These are phyloP conservation scores for Drosophila persimilis DNA, from an alignment of 1,140 invertebrate genomes.

Conservation along the genomic window DNA sequence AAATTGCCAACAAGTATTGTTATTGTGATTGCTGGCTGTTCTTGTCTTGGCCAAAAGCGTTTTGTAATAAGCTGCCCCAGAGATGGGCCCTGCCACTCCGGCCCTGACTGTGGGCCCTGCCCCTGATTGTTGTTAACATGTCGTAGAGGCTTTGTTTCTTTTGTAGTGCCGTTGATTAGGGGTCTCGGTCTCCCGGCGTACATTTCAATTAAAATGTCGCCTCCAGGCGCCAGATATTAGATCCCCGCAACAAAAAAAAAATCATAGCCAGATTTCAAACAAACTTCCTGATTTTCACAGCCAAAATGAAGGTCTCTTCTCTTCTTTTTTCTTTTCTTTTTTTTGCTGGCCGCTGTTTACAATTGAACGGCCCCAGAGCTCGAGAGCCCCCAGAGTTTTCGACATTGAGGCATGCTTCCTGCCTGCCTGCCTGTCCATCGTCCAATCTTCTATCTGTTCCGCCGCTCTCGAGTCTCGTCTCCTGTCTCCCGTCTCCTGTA, in stretches of 20 bases:
- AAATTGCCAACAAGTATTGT: constrained; percentile 68
- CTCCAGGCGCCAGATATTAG: constrained; percentile 58
- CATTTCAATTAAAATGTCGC: constrained; percentile 78
- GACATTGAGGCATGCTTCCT: constrained; percentile 60
- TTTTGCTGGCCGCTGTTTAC: constrained; percentile 42
- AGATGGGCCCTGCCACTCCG: background rate
- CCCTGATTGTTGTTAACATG: constrained; percentile 61
- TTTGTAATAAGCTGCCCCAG: constrained; percentile 58
- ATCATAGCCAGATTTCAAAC: constrained; percentile 11
- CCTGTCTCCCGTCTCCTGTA: constrained; percentile 6
- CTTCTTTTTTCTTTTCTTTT: background rate
- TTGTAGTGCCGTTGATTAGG: constrained; percentile 70
- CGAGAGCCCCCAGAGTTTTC: constrained; percentile 7
- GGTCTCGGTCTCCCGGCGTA: constrained; percentile 13
- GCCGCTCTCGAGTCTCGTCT: background rate
- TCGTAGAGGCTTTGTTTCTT: constrained; percentile 59
- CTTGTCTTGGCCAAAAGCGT: constrained; percentile 56
- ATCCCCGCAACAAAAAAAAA: constrained; percentile 3
- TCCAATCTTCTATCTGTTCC: constrained; percentile 17
- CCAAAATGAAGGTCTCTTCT: constrained; percentile 12
- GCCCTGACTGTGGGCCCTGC: no score
- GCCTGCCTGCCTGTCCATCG: constrained; percentile 16
- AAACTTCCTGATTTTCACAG: constrained; percentile 37
- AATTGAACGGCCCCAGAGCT: constrained; percentile 43
- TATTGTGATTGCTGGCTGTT: constrained; percentile 64